These are phyloP conservation scores for Acromyrmex echinatior DNA, from an alignment of 1,140 invertebrate species.

Conservation along the genomic window DNA sequence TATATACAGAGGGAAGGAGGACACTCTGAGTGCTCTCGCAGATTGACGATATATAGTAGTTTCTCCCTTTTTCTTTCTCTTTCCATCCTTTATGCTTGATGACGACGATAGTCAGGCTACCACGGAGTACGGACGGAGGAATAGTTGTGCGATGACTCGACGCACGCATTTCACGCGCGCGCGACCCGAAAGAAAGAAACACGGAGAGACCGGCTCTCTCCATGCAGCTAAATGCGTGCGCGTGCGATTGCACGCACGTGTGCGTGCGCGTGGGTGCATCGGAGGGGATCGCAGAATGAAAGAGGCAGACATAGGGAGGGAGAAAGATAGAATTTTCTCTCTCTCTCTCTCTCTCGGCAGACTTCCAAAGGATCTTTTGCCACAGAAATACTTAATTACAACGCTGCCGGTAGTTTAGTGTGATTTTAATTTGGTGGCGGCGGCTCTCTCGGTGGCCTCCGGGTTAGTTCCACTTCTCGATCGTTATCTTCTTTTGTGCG, in stretches of 20 bases:
- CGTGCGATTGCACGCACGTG: conserved; percentile 27
- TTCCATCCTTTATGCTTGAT: not conserved
- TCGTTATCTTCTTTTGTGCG: conserved; percentile 61
- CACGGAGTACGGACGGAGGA: not conserved
- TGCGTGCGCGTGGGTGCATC: conserved; percentile 51
- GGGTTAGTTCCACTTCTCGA: conserved; percentile 53
- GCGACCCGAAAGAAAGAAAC: conserved; percentile 60
- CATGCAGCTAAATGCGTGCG: conserved; percentile 43
- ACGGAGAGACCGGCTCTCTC: not conserved
- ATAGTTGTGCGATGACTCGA: conserved; percentile 61
- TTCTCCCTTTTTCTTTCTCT: not conserved
- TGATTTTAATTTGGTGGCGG: conserved; percentile 61
- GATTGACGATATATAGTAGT: conserved; percentile 37
- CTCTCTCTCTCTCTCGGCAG: conserved; percentile 8
- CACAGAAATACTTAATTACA: conserved; percentile 61
- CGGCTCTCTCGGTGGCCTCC: conserved; percentile 26
- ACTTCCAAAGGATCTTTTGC: conserved; percentile 50
- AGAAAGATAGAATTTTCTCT: not conserved
- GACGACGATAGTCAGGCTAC: conserved; percentile 52
- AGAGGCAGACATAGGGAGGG: not conserved
- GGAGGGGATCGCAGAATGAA: not conserved
- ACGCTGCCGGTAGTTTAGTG: conserved; percentile 52
- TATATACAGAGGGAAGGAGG: conserved; percentile 51
- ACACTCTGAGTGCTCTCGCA: conserved; percentile 49
- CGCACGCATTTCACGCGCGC: conserved; percentile 69